phyloP scores from a whole-genome alignment of 1,140 invertebrate species.

The Eurosta solidaginis region DNA sequence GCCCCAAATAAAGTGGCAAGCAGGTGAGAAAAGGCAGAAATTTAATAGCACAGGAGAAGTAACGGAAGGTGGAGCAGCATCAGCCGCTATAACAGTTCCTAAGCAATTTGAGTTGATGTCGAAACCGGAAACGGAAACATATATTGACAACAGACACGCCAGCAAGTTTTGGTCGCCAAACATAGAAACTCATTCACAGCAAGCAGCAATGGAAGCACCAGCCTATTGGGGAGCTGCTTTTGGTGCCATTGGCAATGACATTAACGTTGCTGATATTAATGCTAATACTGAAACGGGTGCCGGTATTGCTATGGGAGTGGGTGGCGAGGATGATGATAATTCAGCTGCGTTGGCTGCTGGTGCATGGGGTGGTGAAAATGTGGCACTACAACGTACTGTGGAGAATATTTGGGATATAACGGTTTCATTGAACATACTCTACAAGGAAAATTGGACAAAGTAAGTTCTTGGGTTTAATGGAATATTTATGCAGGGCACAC shows the following conservation, averaged over 20 bases:
- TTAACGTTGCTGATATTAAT: not conserved
- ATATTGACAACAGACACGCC: not conserved
- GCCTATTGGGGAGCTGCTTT: not conserved
- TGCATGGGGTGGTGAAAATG: not conserved
- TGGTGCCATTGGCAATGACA: conserved; percentile 9
- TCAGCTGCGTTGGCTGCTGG: not conserved
- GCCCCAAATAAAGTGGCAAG: not conserved
- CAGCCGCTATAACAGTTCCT: not conserved
- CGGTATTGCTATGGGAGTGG: not conserved
- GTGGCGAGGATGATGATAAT: not conserved
- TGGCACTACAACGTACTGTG: conserved; percentile 68
- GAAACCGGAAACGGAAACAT: conserved; percentile 11
- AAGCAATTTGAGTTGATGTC: not conserved
- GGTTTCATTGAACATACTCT: conserved; percentile 88
- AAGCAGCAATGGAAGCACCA: not conserved
- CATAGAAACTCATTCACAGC: no score
- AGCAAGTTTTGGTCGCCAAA: not conserved
- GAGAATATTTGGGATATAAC: conserved; percentile 95
- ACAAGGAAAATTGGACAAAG: conserved; percentile 93
- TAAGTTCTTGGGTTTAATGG: conserved; percentile 36
- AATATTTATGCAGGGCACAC: no score
- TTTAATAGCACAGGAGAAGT: no score
- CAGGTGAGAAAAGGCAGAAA: not conserved
- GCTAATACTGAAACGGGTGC: not conserved
- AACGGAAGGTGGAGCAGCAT: not conserved